phyloP scores from a whole-genome alignment of 2,888 invertebrate species.

The Ceraclea dissimilis region DNA sequence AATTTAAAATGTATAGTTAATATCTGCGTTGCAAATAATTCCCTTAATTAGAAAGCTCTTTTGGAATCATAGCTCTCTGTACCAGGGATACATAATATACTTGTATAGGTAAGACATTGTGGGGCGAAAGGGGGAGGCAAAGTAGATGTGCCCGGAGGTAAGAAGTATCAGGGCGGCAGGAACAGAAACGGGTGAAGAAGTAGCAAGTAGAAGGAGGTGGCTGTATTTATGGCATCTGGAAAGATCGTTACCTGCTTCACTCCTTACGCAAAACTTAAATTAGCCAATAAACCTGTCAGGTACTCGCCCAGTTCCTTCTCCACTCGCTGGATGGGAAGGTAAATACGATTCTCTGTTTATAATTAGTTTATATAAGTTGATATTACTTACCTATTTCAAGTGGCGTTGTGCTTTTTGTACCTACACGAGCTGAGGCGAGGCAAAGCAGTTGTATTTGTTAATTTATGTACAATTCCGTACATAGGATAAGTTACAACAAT shows the following conservation, averaged over 20 bases:
- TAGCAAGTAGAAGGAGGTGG: neutral
- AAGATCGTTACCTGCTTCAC: conserved; percentile 38
- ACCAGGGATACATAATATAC: too few species aligned
- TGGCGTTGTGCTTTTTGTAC: too few species aligned
- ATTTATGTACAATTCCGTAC: conserved; percentile 24
- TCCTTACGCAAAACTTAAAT: conserved; percentile 48
- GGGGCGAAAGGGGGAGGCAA: too few species aligned
- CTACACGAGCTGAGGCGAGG: too few species aligned
- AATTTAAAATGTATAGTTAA: conserved; percentile 6
- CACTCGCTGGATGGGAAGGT: conserved; percentile 11
- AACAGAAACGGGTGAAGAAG: neutral
- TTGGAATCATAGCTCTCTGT: conserved; percentile 13
- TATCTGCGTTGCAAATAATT: conserved; percentile 24
- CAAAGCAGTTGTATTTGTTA: conserved; percentile 13
- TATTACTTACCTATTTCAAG: conserved; percentile 17
- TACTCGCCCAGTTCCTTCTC: conserved; percentile 21
- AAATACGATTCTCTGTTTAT: conserved; percentile 38
- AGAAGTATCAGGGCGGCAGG: conserved; percentile 4
- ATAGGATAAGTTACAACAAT: conserved; percentile 22
- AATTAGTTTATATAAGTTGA: conserved; percentile 33
- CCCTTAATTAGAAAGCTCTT: conserved; percentile 23
- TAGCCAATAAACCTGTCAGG: conserved; percentile 49
- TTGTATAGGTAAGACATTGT: too few species aligned
- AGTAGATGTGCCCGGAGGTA: conserved; percentile 4
- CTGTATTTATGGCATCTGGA: conserved; percentile 28